Conservation (phyloP, 2,888 invertebrate genomes). For the Heteromurus nitidus region DNA sequence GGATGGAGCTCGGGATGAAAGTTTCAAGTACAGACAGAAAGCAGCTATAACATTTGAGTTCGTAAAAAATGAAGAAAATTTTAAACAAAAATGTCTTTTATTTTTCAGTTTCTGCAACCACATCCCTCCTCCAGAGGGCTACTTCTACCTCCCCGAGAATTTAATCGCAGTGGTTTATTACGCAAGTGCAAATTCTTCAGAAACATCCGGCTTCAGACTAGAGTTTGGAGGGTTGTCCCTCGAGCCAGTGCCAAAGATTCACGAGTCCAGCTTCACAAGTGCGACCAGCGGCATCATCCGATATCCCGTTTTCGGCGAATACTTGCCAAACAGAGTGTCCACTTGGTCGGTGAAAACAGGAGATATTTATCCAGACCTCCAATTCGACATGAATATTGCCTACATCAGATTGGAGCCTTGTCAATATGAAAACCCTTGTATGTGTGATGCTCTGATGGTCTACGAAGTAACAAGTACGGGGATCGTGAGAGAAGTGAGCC, state of each 20-base stretch:
- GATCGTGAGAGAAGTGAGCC: neutral
- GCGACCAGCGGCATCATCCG: constrained; percentile 19
- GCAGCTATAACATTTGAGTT: neutral
- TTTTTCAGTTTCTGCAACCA: constrained; percentile 22
- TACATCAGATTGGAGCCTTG: no score
- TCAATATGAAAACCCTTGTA: no score
- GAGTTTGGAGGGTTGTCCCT: constrained; percentile 10
- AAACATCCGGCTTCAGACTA: constrained; percentile 11
- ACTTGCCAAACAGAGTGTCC: constrained; percentile 10
- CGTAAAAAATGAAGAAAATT: neutral
- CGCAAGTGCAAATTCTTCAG: neutral
- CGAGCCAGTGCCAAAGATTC: constrained; percentile 13
- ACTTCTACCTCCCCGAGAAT: neutral
- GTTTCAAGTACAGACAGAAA: constrained; percentile 2
- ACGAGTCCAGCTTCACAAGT: constrained; percentile 5
- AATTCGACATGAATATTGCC: neutral
- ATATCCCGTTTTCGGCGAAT: constrained; percentile 12
- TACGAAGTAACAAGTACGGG: neutral
- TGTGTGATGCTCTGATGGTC: neutral
- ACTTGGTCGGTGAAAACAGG: constrained; percentile 19
- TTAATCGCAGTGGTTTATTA: constrained; percentile 7
- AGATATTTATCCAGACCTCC: neutral
- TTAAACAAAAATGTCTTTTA: neutral
- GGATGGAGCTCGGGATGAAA: neutral
- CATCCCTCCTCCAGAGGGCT: neutral